phyloP scores from a whole-genome alignment of 2,113 vertebrate genomes.

The Chloropsis hardwickii region DNA sequence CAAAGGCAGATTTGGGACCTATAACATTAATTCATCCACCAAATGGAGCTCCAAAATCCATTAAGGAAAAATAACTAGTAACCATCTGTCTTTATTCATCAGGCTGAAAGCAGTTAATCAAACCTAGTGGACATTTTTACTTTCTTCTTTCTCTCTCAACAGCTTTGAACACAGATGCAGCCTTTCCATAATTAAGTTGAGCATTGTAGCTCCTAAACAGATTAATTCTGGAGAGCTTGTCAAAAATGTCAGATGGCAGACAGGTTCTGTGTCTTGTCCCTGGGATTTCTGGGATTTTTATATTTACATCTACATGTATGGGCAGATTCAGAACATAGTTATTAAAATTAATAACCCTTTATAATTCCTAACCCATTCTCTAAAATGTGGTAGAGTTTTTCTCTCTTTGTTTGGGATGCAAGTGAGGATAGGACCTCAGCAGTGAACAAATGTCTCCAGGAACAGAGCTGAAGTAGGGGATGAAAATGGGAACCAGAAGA shows the following conservation, averaged over 20 bases:
- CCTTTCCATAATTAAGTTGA: slow-evolving; percentile 68
- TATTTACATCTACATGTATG: neutral
- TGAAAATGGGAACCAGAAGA: neutral
- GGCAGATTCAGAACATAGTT: neutral
- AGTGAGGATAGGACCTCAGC: neutral
- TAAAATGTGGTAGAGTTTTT: neutral
- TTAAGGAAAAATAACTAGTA: slow-evolving; percentile 62
- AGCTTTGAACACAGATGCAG: slow-evolving; percentile 72
- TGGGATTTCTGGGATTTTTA: neutral
- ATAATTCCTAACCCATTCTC: neutral
- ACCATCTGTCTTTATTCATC: slow-evolving; percentile 67
- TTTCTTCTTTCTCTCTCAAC: slow-evolving; percentile 60
- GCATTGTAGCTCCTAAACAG: slow-evolving; percentile 26
- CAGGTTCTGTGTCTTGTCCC: neutral
- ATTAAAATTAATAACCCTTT: neutral
- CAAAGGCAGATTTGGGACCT: slow-evolving; percentile 48
- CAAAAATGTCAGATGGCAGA: slow-evolving; percentile 40
- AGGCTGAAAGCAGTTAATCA: slow-evolving; percentile 64
- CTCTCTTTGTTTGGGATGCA: neutral
- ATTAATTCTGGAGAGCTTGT: slow-evolving; percentile 51
- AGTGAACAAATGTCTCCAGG: neutral
- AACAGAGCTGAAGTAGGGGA: neutral
- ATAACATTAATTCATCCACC: slow-evolving; percentile 54
- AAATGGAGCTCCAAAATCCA: slow-evolving; percentile 48
- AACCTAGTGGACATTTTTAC: slow-evolving; percentile 68